Evolutionary conservation across 1,140 invertebrate genomes (phyloP).

Genomic region (Drosophila sp.): DNA sequence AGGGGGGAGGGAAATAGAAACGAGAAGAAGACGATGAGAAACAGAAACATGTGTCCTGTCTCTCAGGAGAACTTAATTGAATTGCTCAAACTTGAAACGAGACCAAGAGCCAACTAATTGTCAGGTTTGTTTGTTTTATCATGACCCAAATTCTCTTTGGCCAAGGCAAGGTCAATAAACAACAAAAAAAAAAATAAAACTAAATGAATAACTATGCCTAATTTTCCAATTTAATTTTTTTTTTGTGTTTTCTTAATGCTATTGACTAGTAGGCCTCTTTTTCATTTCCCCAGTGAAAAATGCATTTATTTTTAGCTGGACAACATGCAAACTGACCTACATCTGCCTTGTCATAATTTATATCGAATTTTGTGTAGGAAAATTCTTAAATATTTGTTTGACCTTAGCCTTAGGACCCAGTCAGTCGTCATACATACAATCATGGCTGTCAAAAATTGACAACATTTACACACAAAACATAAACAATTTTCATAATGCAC

Average conservation of each 20-base stretch:
- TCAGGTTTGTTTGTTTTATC: slow-evolving; percentile 54
- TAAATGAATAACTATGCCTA: slow-evolving; percentile 42
- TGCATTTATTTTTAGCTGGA: slow-evolving; percentile 64
- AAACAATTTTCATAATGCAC: slow-evolving; percentile 48
- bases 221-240: slow-evolving; percentile 30
- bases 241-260: slow-evolving; percentile 3
- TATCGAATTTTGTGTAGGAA: slow-evolving; percentile 53
- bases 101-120: slow-evolving; percentile 46
- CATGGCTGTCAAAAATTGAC: slow-evolving; percentile 55
- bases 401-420: slow-evolving; percentile 58
- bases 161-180: slow-evolving; percentile 47
- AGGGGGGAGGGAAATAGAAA: background rate
- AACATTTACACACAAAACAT: slow-evolving; percentile 57
- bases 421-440: slow-evolving; percentile 35
- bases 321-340: slow-evolving; percentile 59
- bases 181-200: slow-evolving; percentile 30
- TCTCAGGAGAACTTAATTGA: slow-evolving; percentile 4
- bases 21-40: background rate
- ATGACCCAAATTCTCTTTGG: slow-evolving; percentile 50
- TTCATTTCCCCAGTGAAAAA: slow-evolving; percentile 47
- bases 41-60: background rate
- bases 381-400: slow-evolving; percentile 46
- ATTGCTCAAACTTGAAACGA: slow-evolving; percentile 51
- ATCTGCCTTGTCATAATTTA: slow-evolving; percentile 46
- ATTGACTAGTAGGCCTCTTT: slow-evolving; percentile 53